Evolutionary conservation across 1,140 invertebrate species (phyloP), one percentile per base, ranked within the genome.

Genomic region (Muscidifurax raptorellus): DNA sequence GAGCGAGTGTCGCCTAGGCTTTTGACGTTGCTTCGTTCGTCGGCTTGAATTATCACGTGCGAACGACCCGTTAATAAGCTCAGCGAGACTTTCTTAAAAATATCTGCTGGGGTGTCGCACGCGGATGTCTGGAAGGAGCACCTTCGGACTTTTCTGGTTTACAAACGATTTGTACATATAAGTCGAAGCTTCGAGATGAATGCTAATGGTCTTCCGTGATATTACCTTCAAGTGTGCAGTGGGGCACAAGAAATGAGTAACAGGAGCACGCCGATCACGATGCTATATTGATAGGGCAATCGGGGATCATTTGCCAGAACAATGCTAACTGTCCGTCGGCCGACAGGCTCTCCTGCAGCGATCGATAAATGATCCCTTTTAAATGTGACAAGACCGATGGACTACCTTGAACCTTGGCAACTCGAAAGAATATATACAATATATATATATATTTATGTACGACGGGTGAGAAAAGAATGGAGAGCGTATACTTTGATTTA

Each of bases 331-430:
- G 75, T 32, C 28, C 40, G 32, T 44, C 7, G 52, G 13, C 36
- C 25, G 52, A 67, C 30, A n/a, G 32, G n/a, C 77, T 84, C 67
- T 74, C 30, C 36, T 64, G 52, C 77, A 40, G 76, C 27, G 82
- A 71, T 67, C 40, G 40, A 83, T 79, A 83, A 79, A 83, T 72
- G 67, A 67, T 77, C 27, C 15, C 36, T 47, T 83, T 83, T 77
- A 77, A 83, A 77, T 77, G 75, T 69, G 40, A 76, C 74, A 32
- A 69, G 64, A 77, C n/a, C 69, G 77, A 86, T 86, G 64, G 72
- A 27, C 71, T 77, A 44, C 76, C 69, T 82, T 86, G 52, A 69
- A 75, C 77, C 66, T 80, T 85, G 77, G 66, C 83, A 71, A 64
- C 59, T 40, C 59, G 59, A 5, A 64, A 64, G 59, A 64, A 22